phyloP scores from a whole-genome alignment of 2,888 invertebrate genomes.

The Geotrupes spiniger region DNA sequence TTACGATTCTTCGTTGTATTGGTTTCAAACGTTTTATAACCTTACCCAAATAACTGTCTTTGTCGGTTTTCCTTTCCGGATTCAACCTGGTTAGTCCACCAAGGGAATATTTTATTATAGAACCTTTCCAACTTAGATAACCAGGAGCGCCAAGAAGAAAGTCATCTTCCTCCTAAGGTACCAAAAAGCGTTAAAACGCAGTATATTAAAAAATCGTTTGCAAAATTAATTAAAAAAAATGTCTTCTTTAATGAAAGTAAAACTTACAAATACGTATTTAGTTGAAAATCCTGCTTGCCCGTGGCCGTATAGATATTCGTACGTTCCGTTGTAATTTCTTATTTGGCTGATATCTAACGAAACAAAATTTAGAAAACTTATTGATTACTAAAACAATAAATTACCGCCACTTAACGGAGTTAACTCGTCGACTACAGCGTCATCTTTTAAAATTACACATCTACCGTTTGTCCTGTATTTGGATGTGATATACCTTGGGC shows the following conservation, averaged over 20 bases:
- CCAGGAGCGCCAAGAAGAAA: slow-evolving; percentile 24
- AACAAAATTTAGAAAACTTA: not conserved
- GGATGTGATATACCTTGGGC: slow-evolving; percentile 5
- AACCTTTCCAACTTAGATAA: slow-evolving; percentile 22
- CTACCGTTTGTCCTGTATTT: slow-evolving; percentile 19
- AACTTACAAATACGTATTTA: slow-evolving; percentile 13
- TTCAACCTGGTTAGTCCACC: slow-evolving; percentile 5
- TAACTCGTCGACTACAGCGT: not conserved
- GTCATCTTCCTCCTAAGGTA: slow-evolving; percentile 16
- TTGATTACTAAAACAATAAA: not conserved
- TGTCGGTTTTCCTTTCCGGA: slow-evolving; percentile 12
- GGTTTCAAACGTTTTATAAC: too few species aligned
- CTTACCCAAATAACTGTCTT: slow-evolving; percentile 19
- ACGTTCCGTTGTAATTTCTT: slow-evolving; percentile 9
- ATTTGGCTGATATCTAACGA: slow-evolving; percentile 2
- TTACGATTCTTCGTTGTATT: too few species aligned
- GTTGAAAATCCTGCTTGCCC: slow-evolving; percentile 22
- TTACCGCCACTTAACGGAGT: slow-evolving; percentile 10
- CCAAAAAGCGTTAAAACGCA: not conserved
- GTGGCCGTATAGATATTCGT: slow-evolving; percentile 19
- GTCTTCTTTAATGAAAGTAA: too few species aligned
- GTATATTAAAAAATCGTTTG: not conserved
- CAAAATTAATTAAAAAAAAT: not conserved
- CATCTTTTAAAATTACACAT: not conserved
- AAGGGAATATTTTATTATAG: slow-evolving; percentile 11